A percentile compares a stretch with the other conserved stretches of the same genome.
These are phyloP conservation scores for Dryobota labecula DNA, from an alignment of 2,888 invertebrate species.

Conservation along the genomic window DNA sequence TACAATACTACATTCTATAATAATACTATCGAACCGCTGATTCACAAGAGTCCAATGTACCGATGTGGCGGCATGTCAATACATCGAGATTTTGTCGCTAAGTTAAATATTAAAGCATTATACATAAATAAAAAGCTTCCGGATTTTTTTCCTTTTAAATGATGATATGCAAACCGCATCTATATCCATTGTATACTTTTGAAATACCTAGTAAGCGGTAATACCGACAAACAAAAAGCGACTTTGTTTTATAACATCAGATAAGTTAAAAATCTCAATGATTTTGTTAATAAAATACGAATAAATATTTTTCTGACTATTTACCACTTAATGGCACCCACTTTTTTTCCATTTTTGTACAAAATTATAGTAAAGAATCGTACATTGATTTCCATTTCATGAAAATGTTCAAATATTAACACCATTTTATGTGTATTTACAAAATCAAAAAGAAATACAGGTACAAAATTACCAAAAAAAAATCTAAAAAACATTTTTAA, in stretches of 20 bases:
- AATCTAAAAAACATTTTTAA: background rate
- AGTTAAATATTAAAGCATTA: background rate
- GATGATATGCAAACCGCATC: background rate
- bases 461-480: background rate
- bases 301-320: conserved; percentile 40
- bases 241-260: background rate
- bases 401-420: background rate
- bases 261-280: background rate
- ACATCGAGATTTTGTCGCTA: background rate
- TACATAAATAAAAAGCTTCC: background rate
- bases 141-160: too few relatives aligned
- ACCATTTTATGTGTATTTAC: background rate
- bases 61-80: background rate
- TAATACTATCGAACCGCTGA: background rate
- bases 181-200: background rate
- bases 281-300: conserved; percentile 1
- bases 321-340: conserved; percentile 44
- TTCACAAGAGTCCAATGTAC: background rate
- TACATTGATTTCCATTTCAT: background rate
- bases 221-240: background rate
- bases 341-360: conserved; percentile 17
- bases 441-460: background rate
- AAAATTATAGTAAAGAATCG: background rate
- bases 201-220: background rate
- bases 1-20: conserved; percentile 5